Base-by-base conservation (phyloP, 2,113 vertebrate species). In the Cinclus cinclus region DNA sequence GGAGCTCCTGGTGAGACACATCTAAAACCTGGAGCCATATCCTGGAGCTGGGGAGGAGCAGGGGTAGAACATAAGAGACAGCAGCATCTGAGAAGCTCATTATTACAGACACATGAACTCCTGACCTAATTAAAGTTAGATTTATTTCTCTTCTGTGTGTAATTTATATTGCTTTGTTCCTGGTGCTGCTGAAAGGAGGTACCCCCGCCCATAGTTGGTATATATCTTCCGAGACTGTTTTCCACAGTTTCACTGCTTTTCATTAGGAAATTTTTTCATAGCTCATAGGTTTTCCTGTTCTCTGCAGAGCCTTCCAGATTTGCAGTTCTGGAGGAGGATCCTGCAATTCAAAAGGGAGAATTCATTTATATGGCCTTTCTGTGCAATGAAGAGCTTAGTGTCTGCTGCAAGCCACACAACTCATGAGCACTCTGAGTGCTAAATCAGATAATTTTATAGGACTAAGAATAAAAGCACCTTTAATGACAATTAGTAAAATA, bases 21-120 rank as follows among this genome's bases (percentile, higher is more conserved):
- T 58, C 70, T 62, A 91, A 96, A 96, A 94, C 83, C 64, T 83
- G 93, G 92, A 90, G 47, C 24, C 68, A 81, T 31, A 89, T 44
- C 25, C 27, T 37, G 70, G 77, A 92, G 49, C 42, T 79, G 53
- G 28, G 64, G 50, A 77, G 44, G 55, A 82, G 53, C 16, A 31
- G 30, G 27, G 52, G 7, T 82, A 19, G 39, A 82, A 58, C 11
- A 35, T 41, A 37, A 53, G 18, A 28, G 37, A 28, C 30, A 89
- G 21, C 58, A 83, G 55, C 30, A 19, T 91, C 68, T 87, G 33
- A 58, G 37, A 63, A 70, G 41, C 22, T 67, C 60, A 49, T 86
- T 86, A 41, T 64, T 78, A 37, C 71, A 83, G 56, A 47, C n/a
- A 53, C 22, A 39, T 31, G 49, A 16, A 55, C 55, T 91, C 91